Conservation (phyloP, 2,113 vertebrate genomes). For the Indicator indicator region DNA sequence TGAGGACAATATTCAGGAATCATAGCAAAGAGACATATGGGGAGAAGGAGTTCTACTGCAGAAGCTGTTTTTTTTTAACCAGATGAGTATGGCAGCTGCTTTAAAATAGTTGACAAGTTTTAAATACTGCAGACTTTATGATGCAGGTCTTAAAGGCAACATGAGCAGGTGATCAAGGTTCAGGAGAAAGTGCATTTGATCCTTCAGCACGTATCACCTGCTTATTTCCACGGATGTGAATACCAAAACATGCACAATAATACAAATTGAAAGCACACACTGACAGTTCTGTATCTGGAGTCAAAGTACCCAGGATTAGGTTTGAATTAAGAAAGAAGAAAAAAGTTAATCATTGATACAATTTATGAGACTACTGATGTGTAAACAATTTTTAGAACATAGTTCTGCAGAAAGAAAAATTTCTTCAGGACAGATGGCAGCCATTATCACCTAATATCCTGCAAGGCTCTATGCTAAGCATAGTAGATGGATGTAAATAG, state of each 20-base stretch:
- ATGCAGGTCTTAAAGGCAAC: neutral
- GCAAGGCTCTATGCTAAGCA: neutral
- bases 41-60: constrained; percentile 26
- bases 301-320: neutral
- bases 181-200: neutral
- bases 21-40: neutral
- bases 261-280: neutral
- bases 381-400: neutral
- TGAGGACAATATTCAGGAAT: neutral
- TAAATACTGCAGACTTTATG: neutral
- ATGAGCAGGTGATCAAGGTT: neutral
- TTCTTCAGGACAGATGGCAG: neutral
- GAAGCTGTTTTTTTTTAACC: constrained; percentile 10
- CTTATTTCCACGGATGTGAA: neutral
- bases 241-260: neutral
- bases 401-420: neutral
- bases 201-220: neutral
- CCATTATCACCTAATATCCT: neutral
- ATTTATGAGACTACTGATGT: neutral
- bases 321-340: neutral
- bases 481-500: neutral
- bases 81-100: constrained; percentile 29
- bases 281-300: neutral
- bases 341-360: neutral
- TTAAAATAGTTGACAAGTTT: constrained; percentile 10